Evolutionary conservation across 2,888 invertebrate species (phyloP).

Genomic region (Enchytraeus crypticus): DNA sequence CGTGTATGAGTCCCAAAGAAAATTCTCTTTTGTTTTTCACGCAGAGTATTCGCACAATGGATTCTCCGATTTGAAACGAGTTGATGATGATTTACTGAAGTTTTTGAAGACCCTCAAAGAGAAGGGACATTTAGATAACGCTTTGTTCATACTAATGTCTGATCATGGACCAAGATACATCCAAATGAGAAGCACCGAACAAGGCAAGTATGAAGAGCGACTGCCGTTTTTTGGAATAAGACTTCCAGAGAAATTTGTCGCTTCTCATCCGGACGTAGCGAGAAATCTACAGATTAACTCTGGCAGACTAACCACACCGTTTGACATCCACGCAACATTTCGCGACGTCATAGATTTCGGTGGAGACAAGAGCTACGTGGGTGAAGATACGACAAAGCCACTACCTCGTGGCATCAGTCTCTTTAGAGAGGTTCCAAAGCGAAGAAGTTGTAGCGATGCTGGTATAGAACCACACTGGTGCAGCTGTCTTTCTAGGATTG

Average conservation of each 20-base stretch:
- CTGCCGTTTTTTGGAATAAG: slow-evolving; percentile 74
- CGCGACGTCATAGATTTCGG: slow-evolving; percentile 59
- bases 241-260: slow-evolving; percentile 64
- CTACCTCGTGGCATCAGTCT: slow-evolving; percentile 37
- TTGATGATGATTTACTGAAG: slow-evolving; percentile 62
- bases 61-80: slow-evolving; percentile 66
- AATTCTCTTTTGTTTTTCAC: slow-evolving; percentile 79
- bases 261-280: slow-evolving; percentile 56
- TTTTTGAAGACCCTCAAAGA: slow-evolving; percentile 55
- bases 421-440: slow-evolving; percentile 53
- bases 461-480: slow-evolving; percentile 93
- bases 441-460: slow-evolving; percentile 75
- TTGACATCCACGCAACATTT: slow-evolving; percentile 77
- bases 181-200: slow-evolving; percentile 70
- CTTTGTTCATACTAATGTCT: slow-evolving; percentile 77
- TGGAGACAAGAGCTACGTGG: too few species aligned
- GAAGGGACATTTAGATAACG: slow-evolving; percentile 63
- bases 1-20: slow-evolving; percentile 57
- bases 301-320: slow-evolving; percentile 69
- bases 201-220: slow-evolving; percentile 84
- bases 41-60: slow-evolving; percentile 80
- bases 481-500: slow-evolving; percentile 76
- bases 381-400: too few species aligned
- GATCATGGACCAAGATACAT: slow-evolving; percentile 80
- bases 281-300: slow-evolving; percentile 58